phyloP scores from a whole-genome alignment of 2,888 invertebrate species.

The Drosophila ezoana region DNA sequence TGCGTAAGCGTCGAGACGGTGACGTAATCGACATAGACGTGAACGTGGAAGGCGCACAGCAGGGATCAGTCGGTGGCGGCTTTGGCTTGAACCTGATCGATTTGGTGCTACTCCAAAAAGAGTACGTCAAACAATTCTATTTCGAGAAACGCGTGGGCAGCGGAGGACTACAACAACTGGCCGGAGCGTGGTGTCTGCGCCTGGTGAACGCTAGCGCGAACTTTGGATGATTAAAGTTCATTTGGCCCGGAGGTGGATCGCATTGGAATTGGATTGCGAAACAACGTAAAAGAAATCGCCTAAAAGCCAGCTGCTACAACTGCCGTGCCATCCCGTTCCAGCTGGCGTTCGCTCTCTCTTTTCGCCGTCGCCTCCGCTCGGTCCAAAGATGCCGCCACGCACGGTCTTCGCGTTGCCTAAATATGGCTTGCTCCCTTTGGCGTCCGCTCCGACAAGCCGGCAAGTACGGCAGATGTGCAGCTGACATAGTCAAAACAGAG shows the following conservation, averaged over 20 bases:
- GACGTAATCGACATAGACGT: constrained; percentile 9
- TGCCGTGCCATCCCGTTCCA: no score
- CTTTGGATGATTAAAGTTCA: constrained; percentile 74
- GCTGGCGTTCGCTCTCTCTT: background rate
- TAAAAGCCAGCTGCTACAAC: constrained; percentile 42
- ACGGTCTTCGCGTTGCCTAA: background rate
- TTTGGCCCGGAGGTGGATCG: constrained; percentile 8
- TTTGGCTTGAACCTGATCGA: constrained; percentile 13
- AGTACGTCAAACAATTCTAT: constrained; percentile 81
- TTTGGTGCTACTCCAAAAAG: constrained; percentile 77
- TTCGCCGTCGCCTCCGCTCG: background rate
- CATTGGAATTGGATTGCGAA: constrained; percentile 5
- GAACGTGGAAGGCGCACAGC: background rate
- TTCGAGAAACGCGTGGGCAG: constrained; percentile 83
- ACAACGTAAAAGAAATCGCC: constrained; percentile 55
- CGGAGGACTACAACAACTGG: constrained; percentile 61
- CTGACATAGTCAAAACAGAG: constrained; percentile 46
- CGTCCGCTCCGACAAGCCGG: background rate
- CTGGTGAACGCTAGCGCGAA: constrained; percentile 24
- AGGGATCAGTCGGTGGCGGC: constrained; percentile 21
- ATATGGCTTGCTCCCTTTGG: background rate
- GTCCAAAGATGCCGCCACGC: constrained; percentile 43
- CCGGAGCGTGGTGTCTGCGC: constrained; percentile 1
- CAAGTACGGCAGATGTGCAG: constrained; percentile 32
- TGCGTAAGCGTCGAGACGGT: constrained; percentile 52